phyloP scores from a whole-genome alignment of 2,888 invertebrate genomes.

The Harpalus rufipes region DNA sequence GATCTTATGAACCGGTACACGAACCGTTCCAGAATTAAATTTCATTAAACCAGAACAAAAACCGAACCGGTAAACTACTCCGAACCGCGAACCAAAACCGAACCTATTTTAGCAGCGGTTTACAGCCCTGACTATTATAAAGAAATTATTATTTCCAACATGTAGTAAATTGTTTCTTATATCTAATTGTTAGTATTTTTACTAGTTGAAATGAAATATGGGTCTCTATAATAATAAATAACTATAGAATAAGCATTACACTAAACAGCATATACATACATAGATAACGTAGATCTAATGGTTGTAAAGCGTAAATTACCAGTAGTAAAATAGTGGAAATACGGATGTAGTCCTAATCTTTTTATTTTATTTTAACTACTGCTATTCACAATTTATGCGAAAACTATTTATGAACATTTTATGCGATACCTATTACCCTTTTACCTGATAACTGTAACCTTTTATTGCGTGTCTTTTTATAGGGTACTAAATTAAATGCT shows the following conservation, averaged over 20 bases:
- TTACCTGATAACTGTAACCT: constrained; percentile 2
- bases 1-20: too few species aligned
- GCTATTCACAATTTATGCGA: constrained; percentile 28
- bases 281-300: constrained; percentile 18
- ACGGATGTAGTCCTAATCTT: constrained; percentile 7
- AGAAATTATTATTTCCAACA: too few species aligned
- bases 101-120: too few species aligned
- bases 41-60: too few species aligned
- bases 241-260: constrained; percentile 23
- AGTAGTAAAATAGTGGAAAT: constrained; percentile 27
- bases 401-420: constrained; percentile 29
- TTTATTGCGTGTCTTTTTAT: constrained; percentile 5
- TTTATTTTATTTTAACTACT: constrained; percentile 18
- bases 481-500: background rate
- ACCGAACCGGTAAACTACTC: too few species aligned
- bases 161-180: too few species aligned
- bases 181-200: too few species aligned
- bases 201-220: too few species aligned
- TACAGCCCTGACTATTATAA: too few species aligned
- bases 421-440: constrained; percentile 16
- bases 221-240: constrained; percentile 12
- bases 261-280: background rate
- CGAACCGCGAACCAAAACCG: too few species aligned
- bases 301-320: constrained; percentile 34
- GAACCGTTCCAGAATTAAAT: too few species aligned